phyloP scores from a whole-genome alignment of 1,140 invertebrate species.

The Lepidurus couesii region DNA sequence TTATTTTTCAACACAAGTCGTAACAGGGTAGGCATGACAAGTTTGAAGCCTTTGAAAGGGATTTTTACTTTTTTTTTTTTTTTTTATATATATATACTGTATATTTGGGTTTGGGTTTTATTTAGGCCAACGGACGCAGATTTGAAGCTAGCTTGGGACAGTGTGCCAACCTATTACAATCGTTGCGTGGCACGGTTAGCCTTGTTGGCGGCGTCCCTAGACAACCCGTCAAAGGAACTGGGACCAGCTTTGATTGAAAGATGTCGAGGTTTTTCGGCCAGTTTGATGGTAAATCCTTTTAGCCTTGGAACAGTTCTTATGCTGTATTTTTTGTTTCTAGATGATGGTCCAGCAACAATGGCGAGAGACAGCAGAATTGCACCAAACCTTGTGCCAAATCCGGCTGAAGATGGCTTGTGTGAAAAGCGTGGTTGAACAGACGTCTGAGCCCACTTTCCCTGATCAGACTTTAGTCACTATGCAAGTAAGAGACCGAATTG shows the following conservation, averaged over 20 bases:
- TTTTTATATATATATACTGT: too few relatives aligned
- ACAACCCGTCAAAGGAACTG: conserved; percentile 67
- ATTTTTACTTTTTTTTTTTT: too few relatives aligned
- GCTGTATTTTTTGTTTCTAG: too few relatives aligned
- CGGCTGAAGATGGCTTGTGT: conserved; percentile 21
- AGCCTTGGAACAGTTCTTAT: too few relatives aligned
- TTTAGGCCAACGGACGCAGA: conserved; percentile 31
- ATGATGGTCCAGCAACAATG: conserved; percentile 29
- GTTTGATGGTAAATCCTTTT: conserved; percentile 11
- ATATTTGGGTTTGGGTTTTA: neutral
- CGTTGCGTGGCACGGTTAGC: conserved; percentile 62
- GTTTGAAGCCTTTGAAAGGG: too few relatives aligned
- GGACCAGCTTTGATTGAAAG: conserved; percentile 72
- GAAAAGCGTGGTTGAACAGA: neutral
- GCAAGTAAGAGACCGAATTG: neutral
- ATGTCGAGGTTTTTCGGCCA: conserved; percentile 68
- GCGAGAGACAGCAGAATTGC: neutral
- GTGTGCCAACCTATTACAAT: conserved; percentile 69
- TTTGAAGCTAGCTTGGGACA: conserved; percentile 57
- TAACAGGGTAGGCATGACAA: conserved; percentile 46
- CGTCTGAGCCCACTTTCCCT: neutral
- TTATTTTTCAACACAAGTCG: conserved; percentile 47
- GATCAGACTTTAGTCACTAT: neutral
- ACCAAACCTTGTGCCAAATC: conserved; percentile 23
- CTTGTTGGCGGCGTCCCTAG: conserved; percentile 57